These are phyloP conservation scores for Podiceps cristatus DNA, from an alignment of 2,113 vertebrate species.

Conservation along the genomic window DNA sequence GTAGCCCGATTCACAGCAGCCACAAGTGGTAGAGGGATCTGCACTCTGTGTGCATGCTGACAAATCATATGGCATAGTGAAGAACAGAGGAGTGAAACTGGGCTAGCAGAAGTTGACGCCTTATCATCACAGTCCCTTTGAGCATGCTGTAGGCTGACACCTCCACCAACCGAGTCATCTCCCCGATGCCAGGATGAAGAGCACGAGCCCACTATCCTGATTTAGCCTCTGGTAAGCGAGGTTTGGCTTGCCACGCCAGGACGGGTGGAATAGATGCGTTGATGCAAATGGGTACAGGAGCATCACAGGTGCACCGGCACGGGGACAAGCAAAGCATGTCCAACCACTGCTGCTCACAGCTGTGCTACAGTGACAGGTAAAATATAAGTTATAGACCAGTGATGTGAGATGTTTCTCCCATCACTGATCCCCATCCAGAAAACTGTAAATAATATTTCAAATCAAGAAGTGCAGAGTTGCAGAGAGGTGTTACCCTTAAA, in stretches of 20 bases:
- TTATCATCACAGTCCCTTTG: slow-evolving; percentile 70
- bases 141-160: slow-evolving; percentile 71
- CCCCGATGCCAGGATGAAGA: slow-evolving; percentile 51
- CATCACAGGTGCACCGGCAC: background rate
- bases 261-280: background rate
- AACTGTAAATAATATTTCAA: background rate
- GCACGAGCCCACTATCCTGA: slow-evolving; percentile 60
- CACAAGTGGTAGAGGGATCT: slow-evolving; percentile 72
- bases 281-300: background rate
- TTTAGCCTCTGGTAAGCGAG: slow-evolving; percentile 36
- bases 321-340: background rate
- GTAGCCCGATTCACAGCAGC: slow-evolving; percentile 70
- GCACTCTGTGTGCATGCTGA: slow-evolving; percentile 63
- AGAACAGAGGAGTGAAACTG: slow-evolving; percentile 72
- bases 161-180: slow-evolving; percentile 69
- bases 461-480: background rate
- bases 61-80: slow-evolving; percentile 66
- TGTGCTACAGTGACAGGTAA: background rate
- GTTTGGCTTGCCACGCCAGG: background rate
- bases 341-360: background rate
- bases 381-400: background rate
- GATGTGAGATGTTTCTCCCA: background rate
- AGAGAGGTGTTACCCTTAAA: background rate
- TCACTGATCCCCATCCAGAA: background rate
- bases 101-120: slow-evolving; percentile 71